Conservation (phyloP, 2,797 vertebrate species). For the Lophotriccus pileatus region DNA sequence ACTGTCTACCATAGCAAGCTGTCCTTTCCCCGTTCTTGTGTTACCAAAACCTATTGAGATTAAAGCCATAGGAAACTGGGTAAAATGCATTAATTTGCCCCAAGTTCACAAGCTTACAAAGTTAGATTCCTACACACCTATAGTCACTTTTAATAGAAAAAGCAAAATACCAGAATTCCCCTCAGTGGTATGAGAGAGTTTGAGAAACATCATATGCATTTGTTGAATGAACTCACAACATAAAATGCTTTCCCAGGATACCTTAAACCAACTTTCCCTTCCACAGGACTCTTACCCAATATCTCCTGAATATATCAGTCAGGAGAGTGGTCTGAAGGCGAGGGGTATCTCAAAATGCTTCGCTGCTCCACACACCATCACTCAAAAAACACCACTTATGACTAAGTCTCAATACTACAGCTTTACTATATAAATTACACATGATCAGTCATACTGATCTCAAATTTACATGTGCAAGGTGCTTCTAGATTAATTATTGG, state of each 20-base stretch:
- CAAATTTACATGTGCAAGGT: background rate
- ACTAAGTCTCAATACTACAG: background rate
- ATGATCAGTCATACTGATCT: background rate
- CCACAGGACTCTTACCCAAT: background rate
- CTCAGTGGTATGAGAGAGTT: background rate
- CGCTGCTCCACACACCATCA: background rate
- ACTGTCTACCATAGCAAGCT: conserved; percentile 51
- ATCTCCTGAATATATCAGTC: background rate
- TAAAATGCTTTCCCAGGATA: background rate
- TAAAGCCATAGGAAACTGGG: background rate
- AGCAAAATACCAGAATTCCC: background rate
- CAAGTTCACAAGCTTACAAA: background rate
- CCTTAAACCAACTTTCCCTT: background rate
- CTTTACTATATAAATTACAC: background rate
- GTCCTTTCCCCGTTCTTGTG: conserved; percentile 13
- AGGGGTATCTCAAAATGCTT: background rate
- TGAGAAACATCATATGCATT: background rate
- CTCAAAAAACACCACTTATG: background rate
- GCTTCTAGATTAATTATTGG: background rate
- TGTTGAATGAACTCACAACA: background rate
- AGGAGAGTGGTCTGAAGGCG: background rate
- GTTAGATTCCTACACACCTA: background rate
- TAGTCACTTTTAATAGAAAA: background rate
- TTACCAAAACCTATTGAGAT: background rate
- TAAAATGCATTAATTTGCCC: background rate